These are phyloP conservation scores for Dasypolia templi DNA, from an alignment of 2,888 invertebrate genomes.

Conservation along the genomic window DNA sequence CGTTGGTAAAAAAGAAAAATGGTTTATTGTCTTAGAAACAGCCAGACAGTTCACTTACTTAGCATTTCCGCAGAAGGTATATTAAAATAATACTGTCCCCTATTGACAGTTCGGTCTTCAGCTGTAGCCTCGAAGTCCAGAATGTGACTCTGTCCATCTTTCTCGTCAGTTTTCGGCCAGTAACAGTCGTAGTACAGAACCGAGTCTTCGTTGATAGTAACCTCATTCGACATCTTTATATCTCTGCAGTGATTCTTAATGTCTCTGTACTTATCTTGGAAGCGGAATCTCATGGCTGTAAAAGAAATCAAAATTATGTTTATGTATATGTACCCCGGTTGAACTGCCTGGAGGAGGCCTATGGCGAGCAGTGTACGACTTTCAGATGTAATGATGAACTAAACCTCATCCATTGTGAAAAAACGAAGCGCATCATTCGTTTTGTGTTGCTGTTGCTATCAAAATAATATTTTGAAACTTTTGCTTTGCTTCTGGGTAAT, in stretches of 20 bases:
- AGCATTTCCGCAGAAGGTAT: conserved; percentile 85
- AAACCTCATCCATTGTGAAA: too few species aligned
- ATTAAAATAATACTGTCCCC: conserved; percentile 86
- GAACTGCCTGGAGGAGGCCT: not conserved
- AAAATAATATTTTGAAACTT: too few species aligned
- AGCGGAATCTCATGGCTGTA: conserved; percentile 87
- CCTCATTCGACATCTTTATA: conserved; percentile 82
- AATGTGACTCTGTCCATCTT: conserved; percentile 80
- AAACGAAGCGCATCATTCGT: not conserved
- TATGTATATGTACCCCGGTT: too few species aligned
- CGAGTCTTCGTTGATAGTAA: conserved; percentile 82
- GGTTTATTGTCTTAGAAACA: not conserved
- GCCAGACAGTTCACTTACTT: conserved; percentile 76
- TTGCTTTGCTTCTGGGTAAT: too few species aligned
- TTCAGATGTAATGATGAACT: not conserved
- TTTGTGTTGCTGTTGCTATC: not conserved
- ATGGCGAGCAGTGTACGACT: not conserved
- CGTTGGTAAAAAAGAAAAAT: not conserved
- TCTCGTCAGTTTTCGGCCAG: conserved; percentile 80
- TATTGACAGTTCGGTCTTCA: conserved; percentile 79
- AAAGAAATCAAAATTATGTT: conserved; percentile 52
- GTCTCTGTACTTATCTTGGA: conserved; percentile 76
- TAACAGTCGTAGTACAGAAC: conserved; percentile 87
- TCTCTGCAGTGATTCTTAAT: conserved; percentile 83
- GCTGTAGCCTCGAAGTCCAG: conserved; percentile 84